Conservation (phyloP, 2,888 invertebrate genomes). For the Gibbula magus region DNA sequence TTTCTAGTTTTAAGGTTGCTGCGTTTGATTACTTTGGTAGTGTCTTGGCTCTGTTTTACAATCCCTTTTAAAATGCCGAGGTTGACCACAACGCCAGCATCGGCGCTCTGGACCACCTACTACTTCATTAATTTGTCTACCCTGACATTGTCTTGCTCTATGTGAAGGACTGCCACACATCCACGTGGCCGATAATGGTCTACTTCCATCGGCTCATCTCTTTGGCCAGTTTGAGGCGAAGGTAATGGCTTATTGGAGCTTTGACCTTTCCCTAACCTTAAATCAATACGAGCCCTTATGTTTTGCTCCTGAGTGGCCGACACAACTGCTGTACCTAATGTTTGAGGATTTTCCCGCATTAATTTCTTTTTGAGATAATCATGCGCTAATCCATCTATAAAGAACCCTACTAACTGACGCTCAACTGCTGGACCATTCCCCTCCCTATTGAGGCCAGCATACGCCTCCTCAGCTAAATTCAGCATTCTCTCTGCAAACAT, state of each 20-base stretch:
- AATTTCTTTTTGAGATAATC: constrained; percentile 3
- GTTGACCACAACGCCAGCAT: background rate
- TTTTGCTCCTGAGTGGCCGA: constrained; percentile 1
- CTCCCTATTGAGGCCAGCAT: background rate
- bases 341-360: background rate
- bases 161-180: background rate
- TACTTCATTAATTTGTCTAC: constrained; percentile 19
- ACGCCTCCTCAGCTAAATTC: background rate
- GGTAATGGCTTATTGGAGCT: too few relatives aligned
- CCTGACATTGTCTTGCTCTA: background rate
- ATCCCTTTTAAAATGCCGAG: background rate
- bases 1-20: background rate
- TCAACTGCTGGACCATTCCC: background rate
- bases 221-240: background rate
- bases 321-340: background rate
- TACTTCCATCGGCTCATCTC: background rate
- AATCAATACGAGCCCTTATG: background rate
- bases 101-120: too few relatives aligned
- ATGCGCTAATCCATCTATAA: background rate
- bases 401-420: constrained; percentile 16
- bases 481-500: background rate
- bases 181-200: background rate
- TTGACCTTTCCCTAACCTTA: background rate
- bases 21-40: too few relatives aligned
- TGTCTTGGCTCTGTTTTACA: too few relatives aligned